Percentiles rank a stretch among this genome's conserved stretches.
Conservation (phyloP, 2,113 vertebrate genomes). For the Megaptera novaeangliae region DNA sequence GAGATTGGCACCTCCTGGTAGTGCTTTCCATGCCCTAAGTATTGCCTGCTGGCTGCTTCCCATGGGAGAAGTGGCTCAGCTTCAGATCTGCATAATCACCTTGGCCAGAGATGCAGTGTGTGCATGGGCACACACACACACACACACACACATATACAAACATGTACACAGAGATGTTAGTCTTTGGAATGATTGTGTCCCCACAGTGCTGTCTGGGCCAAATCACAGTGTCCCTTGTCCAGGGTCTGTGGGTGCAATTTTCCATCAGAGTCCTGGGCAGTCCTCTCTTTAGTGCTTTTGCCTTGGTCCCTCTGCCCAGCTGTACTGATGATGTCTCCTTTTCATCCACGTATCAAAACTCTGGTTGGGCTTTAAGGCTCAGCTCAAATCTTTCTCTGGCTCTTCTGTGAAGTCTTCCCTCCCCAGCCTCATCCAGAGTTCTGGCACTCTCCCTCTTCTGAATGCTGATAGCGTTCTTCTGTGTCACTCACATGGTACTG, state of each 20-base stretch:
- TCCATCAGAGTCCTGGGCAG: background rate
- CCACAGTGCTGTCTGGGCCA: background rate
- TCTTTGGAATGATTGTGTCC: background rate
- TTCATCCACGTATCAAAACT: background rate
- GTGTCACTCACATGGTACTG: background rate
- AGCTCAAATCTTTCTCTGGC: background rate
- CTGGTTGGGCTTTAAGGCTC: background rate
- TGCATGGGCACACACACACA: background rate
- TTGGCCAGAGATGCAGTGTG: background rate
- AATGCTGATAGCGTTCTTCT: background rate
- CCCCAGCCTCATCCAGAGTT: background rate
- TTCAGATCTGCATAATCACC: background rate
- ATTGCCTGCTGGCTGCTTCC: conserved; percentile 19
- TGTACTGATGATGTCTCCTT: fast-evolving
- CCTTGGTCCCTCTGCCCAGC: background rate
- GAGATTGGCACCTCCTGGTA: conserved; percentile 27
- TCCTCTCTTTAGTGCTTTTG: background rate
- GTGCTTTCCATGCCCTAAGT: background rate
- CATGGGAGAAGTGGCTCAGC: background rate
- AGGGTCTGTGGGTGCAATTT: background rate
- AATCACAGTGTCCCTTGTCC: background rate
- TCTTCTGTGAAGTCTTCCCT: background rate
- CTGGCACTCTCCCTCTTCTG: background rate
- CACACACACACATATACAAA: background rate
- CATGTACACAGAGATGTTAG: background rate